These are phyloP conservation scores for Ptilodon capucinus DNA, from an alignment of 2,888 invertebrate species.

Conservation along the genomic window DNA sequence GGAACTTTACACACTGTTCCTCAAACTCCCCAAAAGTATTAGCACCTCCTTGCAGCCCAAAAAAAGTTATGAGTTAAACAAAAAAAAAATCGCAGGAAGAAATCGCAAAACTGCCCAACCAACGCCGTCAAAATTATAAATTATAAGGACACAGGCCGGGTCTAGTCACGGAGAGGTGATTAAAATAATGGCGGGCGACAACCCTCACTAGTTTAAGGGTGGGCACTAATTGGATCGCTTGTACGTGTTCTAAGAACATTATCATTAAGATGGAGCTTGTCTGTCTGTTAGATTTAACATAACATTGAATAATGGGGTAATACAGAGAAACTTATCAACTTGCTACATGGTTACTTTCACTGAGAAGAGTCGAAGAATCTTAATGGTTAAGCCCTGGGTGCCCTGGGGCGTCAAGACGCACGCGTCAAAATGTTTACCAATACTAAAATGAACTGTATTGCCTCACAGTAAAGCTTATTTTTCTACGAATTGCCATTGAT, in stretches of 20 bases:
- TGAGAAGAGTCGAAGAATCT: too few species aligned
- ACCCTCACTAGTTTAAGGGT: slow-evolving; percentile 42
- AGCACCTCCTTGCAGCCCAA: too few species aligned
- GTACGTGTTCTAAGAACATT: slow-evolving; percentile 35
- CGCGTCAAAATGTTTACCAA: too few species aligned
- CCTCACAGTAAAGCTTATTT: too few species aligned
- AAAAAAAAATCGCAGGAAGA: background rate
- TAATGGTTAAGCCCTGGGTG: too few species aligned
- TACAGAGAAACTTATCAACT: background rate
- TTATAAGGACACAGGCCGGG: slow-evolving; percentile 33
- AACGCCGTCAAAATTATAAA: slow-evolving; percentile 38
- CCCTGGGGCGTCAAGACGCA: too few species aligned
- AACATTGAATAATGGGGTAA: background rate
- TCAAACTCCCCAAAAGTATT: too few species aligned
- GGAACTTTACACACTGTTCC: too few species aligned
- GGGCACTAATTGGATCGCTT: slow-evolving; percentile 37
- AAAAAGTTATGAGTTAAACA: too few species aligned
- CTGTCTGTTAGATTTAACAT: slow-evolving; percentile 29
- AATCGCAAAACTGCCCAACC: background rate
- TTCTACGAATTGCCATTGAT: too few species aligned
- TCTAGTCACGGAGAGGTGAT: slow-evolving; percentile 47
- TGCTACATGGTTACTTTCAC: too few species aligned
- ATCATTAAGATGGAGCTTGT: slow-evolving; percentile 21
- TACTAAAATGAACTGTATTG: too few species aligned
- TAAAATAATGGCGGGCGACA: slow-evolving; percentile 44